A percentile compares a stretch with the other conserved stretches of the same genome.
These are phyloP conservation scores for Pseudorhombus dupliciocellatus DNA, from an alignment of 2,113 vertebrate species.

Conservation along the genomic window DNA sequence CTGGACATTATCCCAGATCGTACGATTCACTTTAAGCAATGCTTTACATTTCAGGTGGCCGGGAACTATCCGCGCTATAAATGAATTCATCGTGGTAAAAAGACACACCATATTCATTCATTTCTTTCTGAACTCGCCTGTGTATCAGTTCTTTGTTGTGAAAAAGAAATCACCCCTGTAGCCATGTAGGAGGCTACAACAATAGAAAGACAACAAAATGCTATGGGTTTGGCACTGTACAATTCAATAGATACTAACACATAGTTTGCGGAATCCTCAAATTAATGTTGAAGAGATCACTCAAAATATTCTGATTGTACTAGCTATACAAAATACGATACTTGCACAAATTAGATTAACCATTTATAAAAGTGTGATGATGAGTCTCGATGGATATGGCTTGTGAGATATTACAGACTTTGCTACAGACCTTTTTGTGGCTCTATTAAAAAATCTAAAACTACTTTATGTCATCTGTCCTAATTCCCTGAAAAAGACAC, in stretches of 20 bases:
- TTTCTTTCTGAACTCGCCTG: slow-evolving; percentile 51
- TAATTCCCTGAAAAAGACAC: slow-evolving; percentile 82
- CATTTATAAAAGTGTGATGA: slow-evolving; percentile 78
- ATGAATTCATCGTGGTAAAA: slow-evolving; percentile 75
- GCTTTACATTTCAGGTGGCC: slow-evolving; percentile 51
- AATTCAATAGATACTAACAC: slow-evolving; percentile 79
- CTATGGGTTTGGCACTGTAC: slow-evolving; percentile 79
- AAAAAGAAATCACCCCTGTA: slow-evolving; percentile 61
- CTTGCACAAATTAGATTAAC: slow-evolving; percentile 82
- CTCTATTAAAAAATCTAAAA: slow-evolving; percentile 76
- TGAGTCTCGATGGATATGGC: slow-evolving; percentile 80
- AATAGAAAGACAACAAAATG: slow-evolving; percentile 76
- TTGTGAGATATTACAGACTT: slow-evolving; percentile 84
- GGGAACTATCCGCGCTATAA: slow-evolving; percentile 33
- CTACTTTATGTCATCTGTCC: slow-evolving; percentile 76
- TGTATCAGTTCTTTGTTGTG: slow-evolving; percentile 46
- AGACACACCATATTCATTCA: slow-evolving; percentile 72
- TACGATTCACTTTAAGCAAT: slow-evolving; percentile 41
- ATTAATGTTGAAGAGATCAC: slow-evolving; percentile 77
- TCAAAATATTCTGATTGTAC: slow-evolving; percentile 81
- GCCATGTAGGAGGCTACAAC: slow-evolving; percentile 63
- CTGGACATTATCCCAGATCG: slow-evolving; percentile 43
- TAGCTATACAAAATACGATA: slow-evolving; percentile 82
- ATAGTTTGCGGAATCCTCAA: slow-evolving; percentile 74
- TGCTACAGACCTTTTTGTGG: slow-evolving; percentile 84